phyloP scores from a whole-genome alignment of 2,113 vertebrate genomes.

The Semnornis frantzii region DNA sequence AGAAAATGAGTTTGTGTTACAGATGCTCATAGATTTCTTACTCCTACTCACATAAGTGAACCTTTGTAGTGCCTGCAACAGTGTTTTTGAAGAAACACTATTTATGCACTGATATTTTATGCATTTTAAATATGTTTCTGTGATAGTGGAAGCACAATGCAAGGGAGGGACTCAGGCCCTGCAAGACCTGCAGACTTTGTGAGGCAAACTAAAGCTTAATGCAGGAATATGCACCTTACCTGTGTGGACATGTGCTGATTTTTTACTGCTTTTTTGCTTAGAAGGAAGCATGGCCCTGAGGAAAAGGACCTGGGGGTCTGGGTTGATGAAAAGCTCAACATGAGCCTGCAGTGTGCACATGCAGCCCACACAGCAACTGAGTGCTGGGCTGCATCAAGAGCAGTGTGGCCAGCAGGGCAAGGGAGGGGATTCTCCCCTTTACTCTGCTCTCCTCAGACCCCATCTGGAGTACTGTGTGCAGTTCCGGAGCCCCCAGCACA shows the following conservation, averaged over 20 bases:
- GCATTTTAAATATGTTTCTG: neutral
- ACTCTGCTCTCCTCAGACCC: no score
- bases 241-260: neutral
- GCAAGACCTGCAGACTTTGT: neutral
- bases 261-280: conserved; percentile 7
- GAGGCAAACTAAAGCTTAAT: neutral
- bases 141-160: neutral
- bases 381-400: no score
- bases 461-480: no score
- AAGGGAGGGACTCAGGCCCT: neutral
- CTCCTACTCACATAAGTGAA: neutral
- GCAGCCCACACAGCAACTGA: no score
- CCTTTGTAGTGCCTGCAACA: neutral
- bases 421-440: no score
- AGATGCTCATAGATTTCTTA: neutral
- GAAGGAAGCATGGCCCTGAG: rapidly evolving
- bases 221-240: neutral
- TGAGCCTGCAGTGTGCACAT: no score
- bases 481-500: no score
- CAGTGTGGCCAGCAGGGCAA: no score
- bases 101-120: neutral
- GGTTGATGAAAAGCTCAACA: no score
- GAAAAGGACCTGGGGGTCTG: no score
- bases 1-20: neutral
- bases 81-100: neutral